Percentiles rank a stretch among this genome's conserved stretches.
phyloP scores from a whole-genome alignment of 2,113 vertebrate genomes.

The Sprattus sprattus region DNA sequence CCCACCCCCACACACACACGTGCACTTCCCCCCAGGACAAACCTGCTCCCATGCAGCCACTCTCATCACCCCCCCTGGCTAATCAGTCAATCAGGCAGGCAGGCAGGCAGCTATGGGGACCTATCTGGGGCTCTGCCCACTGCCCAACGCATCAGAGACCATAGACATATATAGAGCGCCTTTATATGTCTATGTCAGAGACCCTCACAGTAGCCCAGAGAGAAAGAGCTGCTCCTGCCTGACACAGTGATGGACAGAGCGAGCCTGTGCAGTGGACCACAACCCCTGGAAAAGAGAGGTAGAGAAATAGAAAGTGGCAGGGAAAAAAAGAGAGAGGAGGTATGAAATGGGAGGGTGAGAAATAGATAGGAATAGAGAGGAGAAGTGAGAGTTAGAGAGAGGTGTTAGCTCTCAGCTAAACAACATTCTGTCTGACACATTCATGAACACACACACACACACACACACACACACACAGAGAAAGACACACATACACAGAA shows the following conservation, averaged over 20 bases:
- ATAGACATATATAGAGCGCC: too few species aligned
- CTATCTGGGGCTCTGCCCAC: not conserved
- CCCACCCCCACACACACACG: not conserved
- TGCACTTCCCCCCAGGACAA: constrained; percentile 49
- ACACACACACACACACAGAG: not conserved
- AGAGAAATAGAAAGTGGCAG: not conserved
- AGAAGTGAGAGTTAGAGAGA: not conserved
- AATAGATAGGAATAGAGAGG: not conserved
- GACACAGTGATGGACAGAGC: not conserved
- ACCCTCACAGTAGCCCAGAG: not conserved
- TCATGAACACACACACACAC: constrained; percentile 14
- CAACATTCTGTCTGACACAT: not conserved
- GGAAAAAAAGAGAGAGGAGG: not conserved
- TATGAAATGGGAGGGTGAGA: not conserved
- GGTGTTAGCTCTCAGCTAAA: not conserved
- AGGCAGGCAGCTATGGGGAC: not conserved
- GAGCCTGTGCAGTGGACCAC: not conserved
- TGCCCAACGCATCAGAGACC: not conserved
- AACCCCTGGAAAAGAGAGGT: not conserved
- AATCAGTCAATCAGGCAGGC: constrained; percentile 42
- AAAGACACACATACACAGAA: not conserved
- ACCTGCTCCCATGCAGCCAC: constrained; percentile 40
- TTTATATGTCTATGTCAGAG: too few species aligned
- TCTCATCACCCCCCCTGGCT: constrained; percentile 33
- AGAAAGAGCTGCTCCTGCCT: not conserved